phyloP scores from a whole-genome alignment of 2,888 invertebrate species.

The Trichogramma dendrolimi region DNA sequence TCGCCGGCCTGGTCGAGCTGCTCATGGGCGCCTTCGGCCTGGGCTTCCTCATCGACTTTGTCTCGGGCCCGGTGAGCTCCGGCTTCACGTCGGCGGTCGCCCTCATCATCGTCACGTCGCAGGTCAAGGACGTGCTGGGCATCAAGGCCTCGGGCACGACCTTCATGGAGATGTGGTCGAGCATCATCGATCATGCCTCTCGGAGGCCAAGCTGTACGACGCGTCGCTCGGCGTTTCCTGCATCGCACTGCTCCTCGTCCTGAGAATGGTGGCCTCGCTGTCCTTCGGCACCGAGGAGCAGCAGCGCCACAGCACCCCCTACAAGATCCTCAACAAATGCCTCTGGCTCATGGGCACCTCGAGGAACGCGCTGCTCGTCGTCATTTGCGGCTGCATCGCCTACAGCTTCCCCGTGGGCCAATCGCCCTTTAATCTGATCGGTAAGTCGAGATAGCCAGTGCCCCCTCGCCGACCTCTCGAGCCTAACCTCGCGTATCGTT shows the following conservation, averaged over 20 bases:
- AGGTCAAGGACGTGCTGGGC: slow-evolving; percentile 77
- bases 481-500: background rate
- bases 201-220: slow-evolving; percentile 66
- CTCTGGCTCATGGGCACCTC: slow-evolving; percentile 77
- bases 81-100: slow-evolving; percentile 89
- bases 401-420: slow-evolving; percentile 59
- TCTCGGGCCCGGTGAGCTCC: slow-evolving; percentile 83
- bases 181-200: slow-evolving; percentile 66
- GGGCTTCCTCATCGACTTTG: slow-evolving; percentile 83
- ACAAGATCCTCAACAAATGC: slow-evolving; percentile 61
- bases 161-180: slow-evolving; percentile 73
- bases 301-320: slow-evolving; percentile 56
- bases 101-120: slow-evolving; percentile 83
- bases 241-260: slow-evolving; percentile 69
- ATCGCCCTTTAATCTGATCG: slow-evolving; percentile 68
- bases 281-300: slow-evolving; percentile 60
- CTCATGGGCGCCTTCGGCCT: slow-evolving; percentile 79
- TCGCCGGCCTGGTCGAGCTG: slow-evolving; percentile 71
- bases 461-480: too few species aligned
- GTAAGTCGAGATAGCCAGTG: slow-evolving; percentile 48
- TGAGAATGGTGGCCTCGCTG: slow-evolving; percentile 69
- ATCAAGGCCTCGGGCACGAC: slow-evolving; percentile 72
- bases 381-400: slow-evolving; percentile 69
- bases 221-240: slow-evolving; percentile 71
- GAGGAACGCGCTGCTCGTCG: slow-evolving; percentile 79